Base-by-base conservation (phyloP, 2,797 vertebrate genomes). In the Pangasius djambal region DNA sequence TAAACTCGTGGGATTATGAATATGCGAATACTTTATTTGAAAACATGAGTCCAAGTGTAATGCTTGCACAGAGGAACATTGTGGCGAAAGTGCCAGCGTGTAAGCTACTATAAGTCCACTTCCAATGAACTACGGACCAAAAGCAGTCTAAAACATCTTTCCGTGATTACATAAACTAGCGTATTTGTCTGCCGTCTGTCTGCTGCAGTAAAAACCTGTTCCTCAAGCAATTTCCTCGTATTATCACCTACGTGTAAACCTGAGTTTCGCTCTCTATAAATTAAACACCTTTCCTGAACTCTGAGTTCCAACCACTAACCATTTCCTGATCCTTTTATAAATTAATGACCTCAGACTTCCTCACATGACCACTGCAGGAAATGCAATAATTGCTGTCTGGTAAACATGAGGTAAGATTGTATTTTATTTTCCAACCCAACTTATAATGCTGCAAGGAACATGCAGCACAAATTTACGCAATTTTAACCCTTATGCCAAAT, bases 291-390 rank as follows among this genome's bases (percentile, higher is more conserved):
- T 86, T 86, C 69, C 69, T 86, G 67, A 67, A 90, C 82, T 57
- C 67, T 20, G 8, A 59, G 61, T 69, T 55, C 57, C 31, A 65
- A 72, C n/a, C 74, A n/a, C 85, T 86, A 92, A 90, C 83, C 82
- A 50, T 75, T 85, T 91, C 90, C 83, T 89, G 72, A 88, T 89
- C 90, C 79, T 10, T 88, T 87, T 75, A 67, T 86, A 87, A 78
- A 75, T 63, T 78, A 90, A 90, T 92, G 89, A 92, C 31, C 88
- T 90, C 89, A 90, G 85, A 88, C 69, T 67, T 88, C 72, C 87
- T 77, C 83, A 88, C 86, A 90, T 44, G 77, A 89, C 67, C 61
- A 48, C 67, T 83, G 70, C 86, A 92, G 89, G 82, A 91, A 90
- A 85, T 86, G 86, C 70, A 81, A 86, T 91, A 87, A 89, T 40